Conservation (phyloP, 92 coral and sea anemone genomes). For the Parazoanthus darwini region DNA sequence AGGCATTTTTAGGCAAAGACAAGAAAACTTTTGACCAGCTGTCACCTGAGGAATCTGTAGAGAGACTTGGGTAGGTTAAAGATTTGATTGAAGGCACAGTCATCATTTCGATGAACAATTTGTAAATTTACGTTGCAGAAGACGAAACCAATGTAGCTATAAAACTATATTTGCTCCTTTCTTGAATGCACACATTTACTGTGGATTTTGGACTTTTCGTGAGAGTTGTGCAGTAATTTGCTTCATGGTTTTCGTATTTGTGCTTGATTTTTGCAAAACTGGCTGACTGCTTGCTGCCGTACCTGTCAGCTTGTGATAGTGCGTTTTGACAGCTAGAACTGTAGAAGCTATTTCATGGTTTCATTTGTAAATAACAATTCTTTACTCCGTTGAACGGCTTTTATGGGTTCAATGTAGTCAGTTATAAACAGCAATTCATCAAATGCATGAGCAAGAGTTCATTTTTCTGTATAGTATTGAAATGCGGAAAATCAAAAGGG, state of each 20-base stretch:
- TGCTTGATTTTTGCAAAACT: background rate
- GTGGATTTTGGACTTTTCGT: background rate
- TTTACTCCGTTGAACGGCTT: too few relatives aligned
- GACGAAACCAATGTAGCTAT: too few relatives aligned
- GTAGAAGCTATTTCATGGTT: too few relatives aligned
- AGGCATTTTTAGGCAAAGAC: conserved; percentile 94
- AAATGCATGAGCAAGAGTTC: background rate
- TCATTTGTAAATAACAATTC: too few relatives aligned
- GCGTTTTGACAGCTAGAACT: background rate
- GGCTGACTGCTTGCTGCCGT: background rate
- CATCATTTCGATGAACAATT: background rate
- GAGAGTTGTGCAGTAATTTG: background rate
- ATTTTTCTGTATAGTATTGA: too few relatives aligned
- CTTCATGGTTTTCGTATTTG: background rate
- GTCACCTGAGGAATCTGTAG: conserved; percentile 88
- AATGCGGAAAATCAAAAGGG: background rate
- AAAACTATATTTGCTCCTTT: background rate
- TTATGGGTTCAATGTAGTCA: too few relatives aligned
- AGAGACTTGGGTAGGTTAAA: conserved; percentile 76
- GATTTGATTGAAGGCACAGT: background rate
- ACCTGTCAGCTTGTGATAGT: background rate
- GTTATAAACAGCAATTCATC: too few relatives aligned
- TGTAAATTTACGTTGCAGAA: too few relatives aligned
- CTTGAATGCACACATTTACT: background rate
- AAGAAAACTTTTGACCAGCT: conserved; percentile 88